These are phyloP conservation scores for Tupaia tana DNA, from an alignment of 2,113 vertebrate species.

Conservation along the genomic window DNA sequence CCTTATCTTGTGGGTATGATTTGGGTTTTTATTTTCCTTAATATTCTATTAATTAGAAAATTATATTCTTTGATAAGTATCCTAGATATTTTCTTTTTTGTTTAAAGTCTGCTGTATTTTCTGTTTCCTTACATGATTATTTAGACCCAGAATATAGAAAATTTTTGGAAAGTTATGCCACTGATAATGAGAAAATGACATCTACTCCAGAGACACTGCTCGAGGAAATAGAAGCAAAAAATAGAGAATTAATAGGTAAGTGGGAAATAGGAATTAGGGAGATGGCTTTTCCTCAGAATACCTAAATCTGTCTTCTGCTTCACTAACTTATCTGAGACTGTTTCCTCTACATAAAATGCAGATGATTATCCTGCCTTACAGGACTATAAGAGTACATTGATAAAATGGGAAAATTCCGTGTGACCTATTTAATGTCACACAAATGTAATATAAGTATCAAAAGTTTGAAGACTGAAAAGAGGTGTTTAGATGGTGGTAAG, in stretches of 20 bases:
- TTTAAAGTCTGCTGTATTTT: conserved; percentile 61
- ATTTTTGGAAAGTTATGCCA: conserved; percentile 96
- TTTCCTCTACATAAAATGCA: conserved; percentile 44
- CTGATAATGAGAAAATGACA: conserved; percentile 96
- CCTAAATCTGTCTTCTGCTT: conserved; percentile 21
- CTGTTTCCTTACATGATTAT: conserved; percentile 59
- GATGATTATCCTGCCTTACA: conserved; percentile 4
- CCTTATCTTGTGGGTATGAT: conserved; percentile 29
- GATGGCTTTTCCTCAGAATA: conserved; percentile 42
- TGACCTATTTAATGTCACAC: conserved; percentile 7
- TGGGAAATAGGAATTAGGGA: conserved; percentile 30
- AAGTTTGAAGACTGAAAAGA: conserved; percentile 36
- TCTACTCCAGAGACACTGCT: conserved; percentile 97
- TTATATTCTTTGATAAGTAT: conserved; percentile 46
- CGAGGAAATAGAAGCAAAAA: conserved; percentile 98
- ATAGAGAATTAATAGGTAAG: conserved; percentile 97
- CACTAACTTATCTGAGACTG: conserved; percentile 46
- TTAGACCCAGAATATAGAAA: conserved; percentile 97
- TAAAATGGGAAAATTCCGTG: conserved; percentile 31
- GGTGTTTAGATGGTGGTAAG: conserved; percentile 19
- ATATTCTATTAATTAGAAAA: conserved; percentile 56
- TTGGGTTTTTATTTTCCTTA: neutral
- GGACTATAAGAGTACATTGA: neutral
- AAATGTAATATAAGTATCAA: conserved; percentile 50
- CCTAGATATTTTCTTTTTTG: conserved; percentile 45